Base-by-base conservation (phyloP, 2,888 invertebrate species). In the Sturmia bella region DNA sequence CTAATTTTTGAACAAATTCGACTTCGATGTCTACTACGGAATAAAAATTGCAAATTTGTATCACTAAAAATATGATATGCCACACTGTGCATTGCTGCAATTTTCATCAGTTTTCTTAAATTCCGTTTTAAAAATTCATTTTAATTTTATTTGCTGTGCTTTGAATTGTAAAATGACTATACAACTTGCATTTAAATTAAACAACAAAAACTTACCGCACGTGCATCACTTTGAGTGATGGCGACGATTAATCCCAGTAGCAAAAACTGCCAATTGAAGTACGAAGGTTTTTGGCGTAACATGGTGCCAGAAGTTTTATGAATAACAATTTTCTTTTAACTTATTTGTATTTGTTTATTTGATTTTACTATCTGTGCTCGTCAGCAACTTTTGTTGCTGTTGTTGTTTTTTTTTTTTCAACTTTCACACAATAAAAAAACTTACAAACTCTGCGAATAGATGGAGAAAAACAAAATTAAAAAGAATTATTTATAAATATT, bases 211-310 rank as follows among this genome's bases (percentile, higher is more conserved):
- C 89, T 89, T 87, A 89, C 89, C 87, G 89, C 89, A 86, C 89
- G 87, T 82, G 89, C 89, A 85, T 89, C 89, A 84, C 88, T 88
- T 64, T 84, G 87, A 32, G 86, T 84, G 84, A 86, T 86, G 84
- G 85, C 85, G 74, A 86, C 84, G 85, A 86, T 84, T 78, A 89
- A 82, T 83, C 88, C 88, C 83, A 87, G 57, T 45, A 89, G 70
- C 68, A 87, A 61, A 21, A 78, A 48, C 6, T 75, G 74, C 69
- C 82, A 82, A 85, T 69, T 84, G 85, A 75, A 54, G 66, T 76
- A 66, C 69, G 75, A 84, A 59, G 84, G 74, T 69, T 69, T 82
- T 82, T 80, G 77, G 72, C 84, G 69, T 74, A 63, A 84, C 84
- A 83, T 80, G 83, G 83, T 86, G 63, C 59, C 48, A 63, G 43